Percentiles rank a stretch among this genome's conserved stretches.
Conservation (phyloP, 2,113 vertebrate genomes). For the Mormyrus lacerda region DNA sequence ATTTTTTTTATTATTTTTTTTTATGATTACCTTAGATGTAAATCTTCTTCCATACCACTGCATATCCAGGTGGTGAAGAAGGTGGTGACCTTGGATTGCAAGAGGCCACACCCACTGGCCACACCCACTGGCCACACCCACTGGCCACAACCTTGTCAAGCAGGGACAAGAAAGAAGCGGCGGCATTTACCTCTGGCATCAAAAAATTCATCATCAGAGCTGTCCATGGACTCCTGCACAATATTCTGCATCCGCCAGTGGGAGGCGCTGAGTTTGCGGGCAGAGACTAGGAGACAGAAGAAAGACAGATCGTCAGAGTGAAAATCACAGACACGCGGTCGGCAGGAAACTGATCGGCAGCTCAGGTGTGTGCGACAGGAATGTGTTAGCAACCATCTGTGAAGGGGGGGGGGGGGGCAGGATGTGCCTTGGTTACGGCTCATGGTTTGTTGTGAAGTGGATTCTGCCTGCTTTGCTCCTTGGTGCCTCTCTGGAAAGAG, state of each 20-base stretch:
- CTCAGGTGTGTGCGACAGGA: neutral
- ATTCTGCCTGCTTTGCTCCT: neutral
- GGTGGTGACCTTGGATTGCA: neutral
- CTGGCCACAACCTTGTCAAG: neutral
- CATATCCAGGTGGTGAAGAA: neutral
- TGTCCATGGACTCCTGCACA: constrained; percentile 83
- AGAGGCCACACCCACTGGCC: neutral
- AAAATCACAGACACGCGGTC: neutral
- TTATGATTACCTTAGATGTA: neutral
- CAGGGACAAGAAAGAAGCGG: neutral
- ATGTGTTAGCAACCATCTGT: neutral
- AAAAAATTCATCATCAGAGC: constrained; percentile 96
- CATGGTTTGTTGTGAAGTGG: neutral
- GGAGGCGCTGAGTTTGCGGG: constrained; percentile 60
- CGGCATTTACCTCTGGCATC: constrained; percentile 84
- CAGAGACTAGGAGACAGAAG: constrained; percentile 56
- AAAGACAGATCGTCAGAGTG: constrained; percentile 19
- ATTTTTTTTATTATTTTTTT: neutral
- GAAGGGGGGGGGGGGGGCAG: neutral
- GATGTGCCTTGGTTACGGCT: neutral
- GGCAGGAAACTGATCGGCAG: neutral
- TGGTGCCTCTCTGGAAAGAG: neutral
- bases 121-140: neutral
- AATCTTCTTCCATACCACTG: neutral
- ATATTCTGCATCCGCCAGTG: constrained; percentile 81